These are phyloP conservation scores for Periplaneta americana DNA, from an alignment of 1,140 invertebrate genomes.

Conservation along the genomic window DNA sequence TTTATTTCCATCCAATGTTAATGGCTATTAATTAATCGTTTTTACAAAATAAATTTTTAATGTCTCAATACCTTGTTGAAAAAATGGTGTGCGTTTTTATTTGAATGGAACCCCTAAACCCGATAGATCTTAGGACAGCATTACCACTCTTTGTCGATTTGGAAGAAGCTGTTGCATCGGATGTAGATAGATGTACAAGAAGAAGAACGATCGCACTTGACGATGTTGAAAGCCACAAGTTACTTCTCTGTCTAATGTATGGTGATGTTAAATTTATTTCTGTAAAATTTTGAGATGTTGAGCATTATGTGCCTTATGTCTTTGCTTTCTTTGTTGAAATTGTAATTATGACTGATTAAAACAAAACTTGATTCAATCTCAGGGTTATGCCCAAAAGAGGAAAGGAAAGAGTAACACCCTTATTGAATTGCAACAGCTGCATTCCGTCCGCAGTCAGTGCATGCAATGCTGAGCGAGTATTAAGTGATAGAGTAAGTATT, in stretches of 20 bases:
- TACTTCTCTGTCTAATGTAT: not conserved
- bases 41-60: slow-evolving; percentile 26
- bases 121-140: not conserved
- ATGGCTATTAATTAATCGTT: slow-evolving; percentile 23
- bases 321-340: slow-evolving; percentile 15
- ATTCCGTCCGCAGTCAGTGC: not conserved
- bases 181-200: not conserved
- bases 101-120: slow-evolving; percentile 1
- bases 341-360: slow-evolving; percentile 14
- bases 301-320: slow-evolving; percentile 18
- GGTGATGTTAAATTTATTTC: slow-evolving; percentile 1
- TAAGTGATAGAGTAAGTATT: not conserved
- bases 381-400: not conserved
- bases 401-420: not conserved
- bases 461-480: not conserved
- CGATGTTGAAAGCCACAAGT: not conserved
- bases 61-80: slow-evolving; percentile 21
- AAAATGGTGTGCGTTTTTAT: slow-evolving; percentile 19
- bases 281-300: slow-evolving; percentile 9
- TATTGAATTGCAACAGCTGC: slow-evolving; percentile 1
- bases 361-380: slow-evolving; percentile 2
- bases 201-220: not conserved
- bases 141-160: not conserved
- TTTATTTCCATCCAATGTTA: slow-evolving; percentile 24
- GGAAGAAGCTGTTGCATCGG: not conserved